Base-by-base conservation (phyloP, 2,888 invertebrate species). In the Lithophane leautieri region DNA sequence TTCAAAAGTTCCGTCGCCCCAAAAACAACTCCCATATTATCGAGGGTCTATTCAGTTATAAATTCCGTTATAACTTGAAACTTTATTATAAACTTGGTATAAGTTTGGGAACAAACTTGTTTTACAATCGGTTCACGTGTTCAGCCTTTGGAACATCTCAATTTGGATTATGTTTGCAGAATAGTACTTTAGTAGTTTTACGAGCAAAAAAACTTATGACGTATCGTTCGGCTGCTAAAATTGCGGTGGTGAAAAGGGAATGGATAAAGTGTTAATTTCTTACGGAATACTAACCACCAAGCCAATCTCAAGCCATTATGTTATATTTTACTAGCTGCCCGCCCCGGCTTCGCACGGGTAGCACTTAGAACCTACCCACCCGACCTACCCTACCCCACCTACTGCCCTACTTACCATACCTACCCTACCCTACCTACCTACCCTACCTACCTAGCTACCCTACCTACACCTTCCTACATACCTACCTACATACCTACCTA, bases 1-100 rank as follows among this genome's bases (percentile, higher is more conserved):
- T 44, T 11, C 12, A 0, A 22, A 50, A 52, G 65, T 34, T 16
- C 47, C 44, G 44, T 54, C 44, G 40, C 63, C 40, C 3, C 40
- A 47, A 42, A 54, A 76, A 70, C 63, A 71, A 54, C 19, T 44
- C 0, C 54, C 42, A 40, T 52, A 47, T 28, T 69, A 34, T 54
- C 44, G 40, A 70, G 47, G 58, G 78, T 66, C 50, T 78, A 84
- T 83, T 77, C 63, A 71, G 77, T 76, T 82, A 83, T 72, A 70
- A 82, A 80, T 68, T 85, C 77, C 63, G 65, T 73, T 79, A 82
- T 76, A 87, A 84, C 84, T 86, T 80, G 58, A 28, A 50, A 56
- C 72, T 84, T 71, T 86, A 68, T 81, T 76, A 84, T 66, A 72
- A 84, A 84, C 78, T 86, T 68, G 52, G 61, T 72, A 73, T 68